Evolutionary conservation across 2,888 invertebrate species (phyloP).

Genomic region (Archips crataeganus): DNA sequence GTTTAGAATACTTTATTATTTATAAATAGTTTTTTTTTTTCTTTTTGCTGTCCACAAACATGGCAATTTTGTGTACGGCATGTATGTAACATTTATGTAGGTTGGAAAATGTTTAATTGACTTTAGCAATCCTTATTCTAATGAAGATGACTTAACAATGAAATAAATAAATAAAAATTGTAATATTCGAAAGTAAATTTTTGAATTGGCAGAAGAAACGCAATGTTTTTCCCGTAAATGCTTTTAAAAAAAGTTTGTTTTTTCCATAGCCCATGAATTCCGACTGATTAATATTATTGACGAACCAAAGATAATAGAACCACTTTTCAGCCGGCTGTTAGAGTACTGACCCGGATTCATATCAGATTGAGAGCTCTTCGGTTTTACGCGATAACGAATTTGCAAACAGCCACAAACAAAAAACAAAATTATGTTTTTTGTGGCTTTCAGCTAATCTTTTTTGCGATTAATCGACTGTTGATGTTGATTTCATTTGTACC

Average conservation of each 20-base stretch:
- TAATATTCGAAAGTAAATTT: too few species aligned
- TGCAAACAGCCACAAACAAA: constrained; percentile 1
- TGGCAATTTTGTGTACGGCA: too few species aligned
- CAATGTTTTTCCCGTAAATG: too few species aligned
- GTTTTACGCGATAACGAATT: constrained; percentile 9
- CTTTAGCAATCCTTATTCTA: too few species aligned
- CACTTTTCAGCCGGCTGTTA: constrained; percentile 10
- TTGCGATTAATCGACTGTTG: neutral
- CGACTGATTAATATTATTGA: neutral
- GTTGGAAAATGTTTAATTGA: too few species aligned
- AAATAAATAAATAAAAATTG: too few species aligned
- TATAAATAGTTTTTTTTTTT: too few species aligned
- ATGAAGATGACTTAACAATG: too few species aligned
- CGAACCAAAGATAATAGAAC: constrained; percentile 15
- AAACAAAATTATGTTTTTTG: neutral
- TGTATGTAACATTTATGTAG: too few species aligned
- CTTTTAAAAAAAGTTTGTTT: neutral
- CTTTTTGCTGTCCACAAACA: too few species aligned
- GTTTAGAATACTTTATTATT: too few species aligned
- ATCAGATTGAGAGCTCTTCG: constrained; percentile 23
- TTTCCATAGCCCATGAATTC: neutral
- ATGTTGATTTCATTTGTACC: neutral
- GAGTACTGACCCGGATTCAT: constrained; percentile 28
- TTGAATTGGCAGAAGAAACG: too few species aligned
- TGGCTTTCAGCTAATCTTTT: neutral